Evolutionary conservation across 2,888 invertebrate genomes (phyloP).

Genomic region (Gandaritis pyraliata): DNA sequence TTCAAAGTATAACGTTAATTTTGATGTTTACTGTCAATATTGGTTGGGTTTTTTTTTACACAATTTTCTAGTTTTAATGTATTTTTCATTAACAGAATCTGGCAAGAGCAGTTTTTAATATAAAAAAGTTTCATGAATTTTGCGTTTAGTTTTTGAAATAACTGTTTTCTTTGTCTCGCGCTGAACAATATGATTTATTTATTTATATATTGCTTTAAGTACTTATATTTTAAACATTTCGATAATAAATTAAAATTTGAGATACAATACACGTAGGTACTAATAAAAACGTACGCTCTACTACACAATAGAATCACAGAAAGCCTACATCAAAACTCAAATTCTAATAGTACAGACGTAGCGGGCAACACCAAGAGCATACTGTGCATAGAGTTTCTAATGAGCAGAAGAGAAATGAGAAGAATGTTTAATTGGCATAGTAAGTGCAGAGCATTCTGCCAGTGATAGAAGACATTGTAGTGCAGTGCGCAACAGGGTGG

Average conservation of each 20-base stretch:
- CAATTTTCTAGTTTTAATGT: too few species aligned
- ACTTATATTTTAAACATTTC: not conserved
- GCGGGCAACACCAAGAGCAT: slow-evolving; percentile 17
- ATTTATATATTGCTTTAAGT: too few species aligned
- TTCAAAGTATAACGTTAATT: too few species aligned
- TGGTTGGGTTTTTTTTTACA: too few species aligned
- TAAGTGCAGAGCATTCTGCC: slow-evolving; percentile 31
- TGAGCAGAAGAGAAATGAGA: slow-evolving; percentile 28
- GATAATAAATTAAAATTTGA: not conserved
- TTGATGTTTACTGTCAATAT: too few species aligned
- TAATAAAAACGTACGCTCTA: slow-evolving; percentile 19
- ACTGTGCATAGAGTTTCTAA: slow-evolving; percentile 20
- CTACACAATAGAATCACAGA: slow-evolving; percentile 23
- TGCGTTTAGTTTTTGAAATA: too few species aligned
- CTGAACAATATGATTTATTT: too few species aligned
- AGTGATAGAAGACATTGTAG: slow-evolving; percentile 63
- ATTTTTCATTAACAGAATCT: too few species aligned
- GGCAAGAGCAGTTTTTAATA: too few species aligned
- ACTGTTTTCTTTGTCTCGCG: too few species aligned
- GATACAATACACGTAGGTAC: slow-evolving; percentile 15
- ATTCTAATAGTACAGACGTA: slow-evolving; percentile 15
- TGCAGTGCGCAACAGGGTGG: slow-evolving; percentile 81
- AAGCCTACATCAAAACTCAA: slow-evolving; percentile 29
- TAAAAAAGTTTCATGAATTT: too few species aligned
- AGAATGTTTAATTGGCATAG: slow-evolving; percentile 30